phyloP scores from a whole-genome alignment of 2,888 invertebrate genomes.

The Eilema sororculum region DNA sequence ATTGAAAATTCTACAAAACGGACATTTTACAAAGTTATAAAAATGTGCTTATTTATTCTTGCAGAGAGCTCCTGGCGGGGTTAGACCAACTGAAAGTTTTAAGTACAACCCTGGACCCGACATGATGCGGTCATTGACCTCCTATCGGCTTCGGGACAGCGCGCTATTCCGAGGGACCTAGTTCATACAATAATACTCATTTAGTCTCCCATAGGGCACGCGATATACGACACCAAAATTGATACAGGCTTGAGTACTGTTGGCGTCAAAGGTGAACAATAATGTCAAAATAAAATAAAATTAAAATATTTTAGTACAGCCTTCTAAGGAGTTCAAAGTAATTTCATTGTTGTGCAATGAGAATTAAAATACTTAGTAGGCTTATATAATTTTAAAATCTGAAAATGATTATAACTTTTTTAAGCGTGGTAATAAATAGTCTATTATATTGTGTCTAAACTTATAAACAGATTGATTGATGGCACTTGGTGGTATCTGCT shows the following conservation, averaged over 20 bases:
- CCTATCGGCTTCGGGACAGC: not conserved
- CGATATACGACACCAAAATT: not conserved
- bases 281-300: not conserved
- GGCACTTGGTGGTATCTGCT: no score
- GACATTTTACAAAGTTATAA: not conserved
- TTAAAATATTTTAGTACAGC: not conserved
- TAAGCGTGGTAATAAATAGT: no score
- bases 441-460: no score
- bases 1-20: not conserved
- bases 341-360: no score
- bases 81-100: constrained; percentile 74
- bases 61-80: constrained; percentile 78
- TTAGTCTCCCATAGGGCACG: not conserved
- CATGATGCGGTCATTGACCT: constrained; percentile 63
- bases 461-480: no score
- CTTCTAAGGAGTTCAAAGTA: no score
- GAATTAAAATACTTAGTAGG: no score
- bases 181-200: not conserved
- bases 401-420: not conserved
- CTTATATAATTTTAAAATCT: not conserved
- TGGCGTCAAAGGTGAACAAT: not conserved
- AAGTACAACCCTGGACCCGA: constrained; percentile 73
- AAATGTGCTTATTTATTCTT: constrained; percentile 27
- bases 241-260: not conserved
- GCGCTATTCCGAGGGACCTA: constrained; percentile 21